These are phyloP conservation scores for Brachionus koreanus DNA, from an alignment of 1,140 invertebrate species.

Conservation along the genomic window DNA sequence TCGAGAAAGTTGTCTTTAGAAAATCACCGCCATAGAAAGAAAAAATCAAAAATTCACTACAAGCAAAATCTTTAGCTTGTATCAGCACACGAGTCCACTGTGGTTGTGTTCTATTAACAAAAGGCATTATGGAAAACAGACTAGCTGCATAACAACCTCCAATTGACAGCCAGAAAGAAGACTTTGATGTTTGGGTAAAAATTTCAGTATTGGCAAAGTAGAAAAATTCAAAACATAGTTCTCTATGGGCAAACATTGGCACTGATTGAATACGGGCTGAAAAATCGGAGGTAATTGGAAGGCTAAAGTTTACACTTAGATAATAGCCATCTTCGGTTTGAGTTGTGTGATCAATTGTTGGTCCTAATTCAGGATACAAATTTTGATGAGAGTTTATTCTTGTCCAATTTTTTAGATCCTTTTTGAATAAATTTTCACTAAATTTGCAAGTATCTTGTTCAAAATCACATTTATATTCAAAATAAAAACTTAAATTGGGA, in stretches of 20 bases:
- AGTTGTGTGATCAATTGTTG: neutral
- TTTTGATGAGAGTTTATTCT: neutral
- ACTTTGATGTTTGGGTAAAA: neutral
- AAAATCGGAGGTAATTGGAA: neutral
- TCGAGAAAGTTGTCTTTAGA: neutral
- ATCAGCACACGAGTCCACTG: neutral
- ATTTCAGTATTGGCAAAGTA: neutral
- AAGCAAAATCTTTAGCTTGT: neutral
- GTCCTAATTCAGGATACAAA: neutral
- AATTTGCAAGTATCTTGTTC: neutral
- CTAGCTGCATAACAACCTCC: neutral
- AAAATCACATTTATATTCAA: neutral
- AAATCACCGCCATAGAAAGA: neutral
- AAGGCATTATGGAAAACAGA: neutral
- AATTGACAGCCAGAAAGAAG: neutral
- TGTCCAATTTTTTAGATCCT: neutral
- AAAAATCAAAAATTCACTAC: neutral
- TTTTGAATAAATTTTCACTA: neutral
- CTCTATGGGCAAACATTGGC: neutral
- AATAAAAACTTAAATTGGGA: neutral
- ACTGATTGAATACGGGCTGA: neutral
- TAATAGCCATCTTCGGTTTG: neutral
- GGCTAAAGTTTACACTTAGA: neutral
- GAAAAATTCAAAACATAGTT: neutral
- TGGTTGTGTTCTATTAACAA: neutral